Evolutionary conservation across 2,888 invertebrate genomes (phyloP), one percentile per base, ranked within the genome.

Genomic region (Aphidoletes aphidimyza): DNA sequence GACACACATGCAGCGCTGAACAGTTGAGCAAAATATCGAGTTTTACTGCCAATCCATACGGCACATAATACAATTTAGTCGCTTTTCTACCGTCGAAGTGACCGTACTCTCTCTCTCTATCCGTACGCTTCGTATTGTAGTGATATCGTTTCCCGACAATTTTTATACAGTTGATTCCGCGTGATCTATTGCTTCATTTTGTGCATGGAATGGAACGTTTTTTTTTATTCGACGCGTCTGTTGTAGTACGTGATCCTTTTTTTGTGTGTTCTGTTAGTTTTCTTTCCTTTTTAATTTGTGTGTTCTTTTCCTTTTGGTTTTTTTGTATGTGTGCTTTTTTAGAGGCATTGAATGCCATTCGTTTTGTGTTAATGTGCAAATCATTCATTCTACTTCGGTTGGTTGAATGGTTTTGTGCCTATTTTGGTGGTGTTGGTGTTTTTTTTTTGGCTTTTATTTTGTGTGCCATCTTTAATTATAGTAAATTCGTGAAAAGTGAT

Each of bases 151-250:
- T 69, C 69, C 2, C 34, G 6, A 22, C 22, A 59, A 26, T 3
- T 59, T 59, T 26, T 14, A 22, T 26, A 2, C 3, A 8, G 6
- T 30, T 59, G 2, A 59, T 30, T 85, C 22, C 22, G 49, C 49
- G 22, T 30, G 45, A 34, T 78, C 26, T 14, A 78, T 19, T 2
- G 47, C 47, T 17, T 39, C 5, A 11, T n/a, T 19, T 36, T 45
- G 84, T 84, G 85, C 84, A 85, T 85, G 85, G 84, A 85, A 85
- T 85, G 85, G 85, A 84, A 85, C 85, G 84, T 69, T 14, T 42
- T 14, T 42, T 14, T 42, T 42, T 9, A 6, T 42, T 14, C 14
- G 8, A 30, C n/a, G 11, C 30, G 69, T 19, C 17, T 14, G 17
- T 47, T n/a, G 14, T 22, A 17, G 54, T 36, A 83, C 45, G 39